Evolutionary conservation across 1,140 invertebrate genomes (phyloP).

Genomic region (Diuraphis noxia): DNA sequence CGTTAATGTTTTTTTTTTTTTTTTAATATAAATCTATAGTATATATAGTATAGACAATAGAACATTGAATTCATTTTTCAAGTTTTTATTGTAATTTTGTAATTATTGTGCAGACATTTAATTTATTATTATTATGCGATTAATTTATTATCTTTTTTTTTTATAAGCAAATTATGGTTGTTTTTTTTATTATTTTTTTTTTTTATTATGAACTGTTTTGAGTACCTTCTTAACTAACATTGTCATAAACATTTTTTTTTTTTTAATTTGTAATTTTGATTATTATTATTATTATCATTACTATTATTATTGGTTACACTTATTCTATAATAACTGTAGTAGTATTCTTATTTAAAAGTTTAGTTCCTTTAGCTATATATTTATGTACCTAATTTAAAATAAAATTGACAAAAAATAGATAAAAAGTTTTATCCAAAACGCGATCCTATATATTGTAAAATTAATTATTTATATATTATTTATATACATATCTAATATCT

Average conservation of each 20-base stretch:
- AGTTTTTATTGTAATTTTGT: not conserved
- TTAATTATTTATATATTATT: not conserved
- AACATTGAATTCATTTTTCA: not conserved
- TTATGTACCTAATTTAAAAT: slow-evolving; percentile 13
- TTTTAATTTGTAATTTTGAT: not conserved
- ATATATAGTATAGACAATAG: not conserved
- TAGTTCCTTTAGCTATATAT: slow-evolving; percentile 49
- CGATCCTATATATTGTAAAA: slow-evolving; percentile 12
- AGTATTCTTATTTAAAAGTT: slow-evolving; percentile 33
- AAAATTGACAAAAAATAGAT: not conserved
- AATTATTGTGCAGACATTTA: not conserved
- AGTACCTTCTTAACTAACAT: not conserved
- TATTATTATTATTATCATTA: not conserved
- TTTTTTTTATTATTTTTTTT: slow-evolving; percentile 22
- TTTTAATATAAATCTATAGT: not conserved
- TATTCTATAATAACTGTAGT: not conserved
- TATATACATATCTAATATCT: not conserved
- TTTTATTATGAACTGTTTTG: not conserved
- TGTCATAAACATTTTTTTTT: not conserved
- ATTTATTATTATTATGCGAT: slow-evolving; percentile 11
- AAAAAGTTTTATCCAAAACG: not conserved
- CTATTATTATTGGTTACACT: slow-evolving; percentile 8
- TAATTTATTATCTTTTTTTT: slow-evolving; percentile 11
- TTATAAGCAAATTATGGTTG: not conserved
- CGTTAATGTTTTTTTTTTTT: not conserved